These are phyloP conservation scores for Elmis aenea DNA, from an alignment of 2,888 invertebrate genomes.

Conservation along the genomic window DNA sequence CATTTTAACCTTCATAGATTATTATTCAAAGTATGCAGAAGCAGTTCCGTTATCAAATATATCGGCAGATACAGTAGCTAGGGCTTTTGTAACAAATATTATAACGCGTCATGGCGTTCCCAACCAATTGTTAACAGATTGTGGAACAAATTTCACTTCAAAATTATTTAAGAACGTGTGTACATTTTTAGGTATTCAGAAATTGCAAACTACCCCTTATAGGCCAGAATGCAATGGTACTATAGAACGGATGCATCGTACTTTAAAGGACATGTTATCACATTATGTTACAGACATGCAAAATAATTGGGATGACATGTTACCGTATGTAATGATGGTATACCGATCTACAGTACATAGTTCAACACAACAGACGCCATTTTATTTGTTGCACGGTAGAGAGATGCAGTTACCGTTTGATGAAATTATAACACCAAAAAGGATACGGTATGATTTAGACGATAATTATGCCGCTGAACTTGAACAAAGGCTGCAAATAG, in stretches of 20 bases:
- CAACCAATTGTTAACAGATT: conserved; percentile 29
- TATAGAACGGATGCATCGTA: conserved; percentile 31
- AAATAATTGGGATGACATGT: conserved; percentile 29
- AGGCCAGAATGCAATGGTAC: conserved; percentile 32
- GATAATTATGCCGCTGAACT: conserved; percentile 20
- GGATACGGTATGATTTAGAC: conserved; percentile 15
- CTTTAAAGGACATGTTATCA: conserved; percentile 27
- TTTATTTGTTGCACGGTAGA: conserved; percentile 24
- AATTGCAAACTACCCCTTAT: conserved; percentile 29
- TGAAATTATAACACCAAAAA: conserved; percentile 11
- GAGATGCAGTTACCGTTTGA: conserved; percentile 24
- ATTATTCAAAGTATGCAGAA: conserved; percentile 29
- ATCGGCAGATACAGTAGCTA: conserved; percentile 26
- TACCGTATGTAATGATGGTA: conserved; percentile 29
- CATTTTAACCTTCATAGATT: conserved; percentile 30
- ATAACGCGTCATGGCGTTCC: conserved; percentile 30
- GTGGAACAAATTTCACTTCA: conserved; percentile 29
- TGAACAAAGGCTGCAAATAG: conserved; percentile 5
- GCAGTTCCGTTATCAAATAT: conserved; percentile 30
- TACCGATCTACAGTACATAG: conserved; percentile 19
- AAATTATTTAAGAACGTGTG: conserved; percentile 27
- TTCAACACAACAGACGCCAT: conserved; percentile 23
- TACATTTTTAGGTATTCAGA: conserved; percentile 23
- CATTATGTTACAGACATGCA: conserved; percentile 26
- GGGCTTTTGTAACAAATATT: conserved; percentile 25